Evolutionary conservation across 2,888 invertebrate species (phyloP).

Genomic region (Cyclophora punctaria): DNA sequence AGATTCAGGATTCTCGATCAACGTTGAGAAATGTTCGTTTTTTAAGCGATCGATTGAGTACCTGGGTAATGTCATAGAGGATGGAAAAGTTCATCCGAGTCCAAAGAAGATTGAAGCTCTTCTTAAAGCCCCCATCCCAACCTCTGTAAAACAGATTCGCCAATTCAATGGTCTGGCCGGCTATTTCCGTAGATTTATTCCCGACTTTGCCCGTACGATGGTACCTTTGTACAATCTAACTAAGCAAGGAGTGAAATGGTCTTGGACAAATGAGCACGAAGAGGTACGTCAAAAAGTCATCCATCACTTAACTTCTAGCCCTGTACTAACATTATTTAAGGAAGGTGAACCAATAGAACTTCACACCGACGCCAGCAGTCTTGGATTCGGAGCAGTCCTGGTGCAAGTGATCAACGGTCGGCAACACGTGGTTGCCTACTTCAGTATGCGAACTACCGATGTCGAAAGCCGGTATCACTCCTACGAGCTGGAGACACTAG

Average conservation of each 20-base stretch:
- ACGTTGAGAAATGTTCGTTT: slow-evolving; percentile 20
- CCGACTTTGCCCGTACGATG: slow-evolving; percentile 16
- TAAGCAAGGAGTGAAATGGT: slow-evolving; percentile 13
- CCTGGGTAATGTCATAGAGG: slow-evolving; percentile 20
- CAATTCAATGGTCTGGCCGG: slow-evolving; percentile 16
- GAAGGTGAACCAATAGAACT: slow-evolving; percentile 10
- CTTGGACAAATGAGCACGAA: slow-evolving; percentile 20
- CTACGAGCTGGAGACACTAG: slow-evolving; percentile 22
- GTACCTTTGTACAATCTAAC: slow-evolving; percentile 17
- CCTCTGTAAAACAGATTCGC: background rate
- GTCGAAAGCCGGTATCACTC: slow-evolving; percentile 18
- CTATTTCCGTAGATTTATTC: slow-evolving; percentile 17
- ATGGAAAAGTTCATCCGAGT: slow-evolving; percentile 24
- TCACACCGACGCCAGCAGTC: background rate
- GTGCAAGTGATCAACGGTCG: slow-evolving; percentile 6
- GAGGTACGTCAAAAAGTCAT: background rate
- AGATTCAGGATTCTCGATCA: slow-evolving; percentile 25
- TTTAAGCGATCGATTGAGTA: slow-evolving; percentile 23
- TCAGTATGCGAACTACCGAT: background rate
- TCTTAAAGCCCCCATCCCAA: slow-evolving; percentile 21
- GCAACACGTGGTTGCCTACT: slow-evolving; percentile 9
- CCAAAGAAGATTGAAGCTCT: slow-evolving; percentile 26
- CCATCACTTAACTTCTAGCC: background rate
- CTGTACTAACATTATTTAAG: slow-evolving; percentile 5
- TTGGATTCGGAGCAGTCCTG: slow-evolving; percentile 13